phyloP scores from a whole-genome alignment of 2,888 invertebrate genomes.

The Lithosia quadra region DNA sequence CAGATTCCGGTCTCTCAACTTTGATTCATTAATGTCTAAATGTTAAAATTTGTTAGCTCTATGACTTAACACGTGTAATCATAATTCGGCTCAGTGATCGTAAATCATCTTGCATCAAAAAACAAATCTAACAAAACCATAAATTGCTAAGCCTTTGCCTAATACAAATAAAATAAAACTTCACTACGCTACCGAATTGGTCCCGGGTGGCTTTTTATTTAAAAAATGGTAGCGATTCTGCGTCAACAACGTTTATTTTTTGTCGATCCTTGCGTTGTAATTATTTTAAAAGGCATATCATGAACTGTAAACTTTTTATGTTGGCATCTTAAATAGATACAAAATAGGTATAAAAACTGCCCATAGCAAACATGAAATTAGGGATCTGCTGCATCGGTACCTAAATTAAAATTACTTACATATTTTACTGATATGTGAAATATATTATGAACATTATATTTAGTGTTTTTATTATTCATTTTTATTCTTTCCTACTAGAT shows the following conservation, averaged over 20 bases:
- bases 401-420: background rate
- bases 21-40: background rate
- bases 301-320: conserved; percentile 30
- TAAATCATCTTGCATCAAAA: conserved; percentile 72
- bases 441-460: too few relatives aligned
- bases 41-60: background rate
- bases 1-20: background rate
- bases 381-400: background rate
- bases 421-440: background rate
- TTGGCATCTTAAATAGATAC: conserved; percentile 20
- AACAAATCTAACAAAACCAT: conserved; percentile 68
- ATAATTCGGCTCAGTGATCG: conserved; percentile 54
- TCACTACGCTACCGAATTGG: conserved; percentile 75
- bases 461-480: background rate
- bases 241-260: conserved; percentile 54
- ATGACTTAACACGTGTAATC: background rate
- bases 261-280: conserved; percentile 34
- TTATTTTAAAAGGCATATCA: conserved; percentile 36
- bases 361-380: background rate
- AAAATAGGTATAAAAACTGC: background rate
- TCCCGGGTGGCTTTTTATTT: conserved; percentile 65
- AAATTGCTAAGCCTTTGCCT: conserved; percentile 68
- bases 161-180: conserved; percentile 74
- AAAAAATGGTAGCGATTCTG: conserved; percentile 67
- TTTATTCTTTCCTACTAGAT: background rate